Evolutionary conservation across 2,888 invertebrate genomes (phyloP), one percentile per base, ranked within the genome.

Genomic region (Erebia aethiops): DNA sequence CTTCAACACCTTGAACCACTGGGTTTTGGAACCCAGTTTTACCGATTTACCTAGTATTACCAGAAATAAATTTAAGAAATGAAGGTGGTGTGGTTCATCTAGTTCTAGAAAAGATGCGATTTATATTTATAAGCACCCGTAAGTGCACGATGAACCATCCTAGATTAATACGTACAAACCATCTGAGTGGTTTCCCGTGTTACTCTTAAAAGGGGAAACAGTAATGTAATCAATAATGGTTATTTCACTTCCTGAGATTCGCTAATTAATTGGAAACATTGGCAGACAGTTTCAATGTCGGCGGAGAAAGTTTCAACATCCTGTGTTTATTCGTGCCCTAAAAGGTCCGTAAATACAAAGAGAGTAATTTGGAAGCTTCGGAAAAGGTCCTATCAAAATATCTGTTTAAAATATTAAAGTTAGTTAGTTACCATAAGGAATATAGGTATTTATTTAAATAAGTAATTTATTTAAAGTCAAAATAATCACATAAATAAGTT

Each of bases 161-260:
- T 56, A 74, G 67, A 75, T 75, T 64, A 75, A 71, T 74, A 71
- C 60, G 72, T 68, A 74, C 75, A 76, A 78, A 77, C 76, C 75
- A 75, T 76, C 76, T 78, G 81, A 86, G 86, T 85, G 85, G 81
- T 80, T 85, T 85, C 79, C 79, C 83, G 74, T 84, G 86, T 85
- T 77, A 71, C 77, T 72, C 74, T 76, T 74, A 79, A 80, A 79
- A 78, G 79, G 80, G 82, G 79, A 79, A 77, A 74, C 74, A 69
- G 72, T 73, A 73, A 71, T 72, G 74, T 76, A 79, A 80, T 81
- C 80, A 78, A 79, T 81, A 78, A 76, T 78, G 76, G 75, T 80
- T 80, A 77, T 75, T 76, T 76, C 73, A 70, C 71, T 75, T 75
- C 75, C 75, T 73, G 69, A 67, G 72, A 73, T 73, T 70, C 72